These are phyloP conservation scores for Calliopum simillimum DNA, from an alignment of 2,888 invertebrate genomes.

Conservation along the genomic window DNA sequence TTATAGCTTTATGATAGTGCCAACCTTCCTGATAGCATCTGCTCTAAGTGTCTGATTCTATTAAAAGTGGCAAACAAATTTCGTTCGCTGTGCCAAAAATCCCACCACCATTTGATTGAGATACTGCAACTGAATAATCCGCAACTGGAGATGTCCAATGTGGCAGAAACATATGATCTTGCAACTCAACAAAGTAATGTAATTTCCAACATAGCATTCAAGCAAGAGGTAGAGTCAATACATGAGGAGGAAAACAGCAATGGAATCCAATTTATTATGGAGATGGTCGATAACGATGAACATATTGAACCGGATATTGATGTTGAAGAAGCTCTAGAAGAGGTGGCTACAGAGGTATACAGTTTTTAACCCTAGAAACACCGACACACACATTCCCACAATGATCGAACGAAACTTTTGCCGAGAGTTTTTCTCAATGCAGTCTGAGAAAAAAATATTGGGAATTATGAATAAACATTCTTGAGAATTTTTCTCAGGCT, in stretches of 20 bases:
- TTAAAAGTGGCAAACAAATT: conserved; percentile 62
- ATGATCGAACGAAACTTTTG: too few species aligned
- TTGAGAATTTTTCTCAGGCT: too few species aligned
- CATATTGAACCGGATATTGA: not conserved
- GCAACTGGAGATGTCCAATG: conserved; percentile 22
- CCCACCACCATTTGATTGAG: conserved; percentile 59
- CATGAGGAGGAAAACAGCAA: conserved; percentile 12
- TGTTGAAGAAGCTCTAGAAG: not conserved
- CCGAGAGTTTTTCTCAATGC: too few species aligned
- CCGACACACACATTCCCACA: too few species aligned
- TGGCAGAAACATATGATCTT: not conserved
- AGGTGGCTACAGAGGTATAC: too few species aligned
- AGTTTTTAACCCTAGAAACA: too few species aligned
- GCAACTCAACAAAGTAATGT: not conserved
- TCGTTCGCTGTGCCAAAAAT: conserved; percentile 62
- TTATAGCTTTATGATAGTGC: conserved; percentile 47
- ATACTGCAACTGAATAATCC: conserved; percentile 46
- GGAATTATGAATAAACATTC: too few species aligned
- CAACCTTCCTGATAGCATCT: conserved; percentile 51
- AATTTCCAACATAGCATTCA: not conserved
- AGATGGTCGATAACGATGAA: conserved; percentile 2
- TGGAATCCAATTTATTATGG: conserved; percentile 13
- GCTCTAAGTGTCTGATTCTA: conserved; percentile 58
- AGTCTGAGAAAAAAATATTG: too few species aligned
- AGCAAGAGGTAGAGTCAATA: conserved; percentile 5